Base-by-base conservation (phyloP, 2,888 invertebrate species). In the Seira sanloemensis region DNA sequence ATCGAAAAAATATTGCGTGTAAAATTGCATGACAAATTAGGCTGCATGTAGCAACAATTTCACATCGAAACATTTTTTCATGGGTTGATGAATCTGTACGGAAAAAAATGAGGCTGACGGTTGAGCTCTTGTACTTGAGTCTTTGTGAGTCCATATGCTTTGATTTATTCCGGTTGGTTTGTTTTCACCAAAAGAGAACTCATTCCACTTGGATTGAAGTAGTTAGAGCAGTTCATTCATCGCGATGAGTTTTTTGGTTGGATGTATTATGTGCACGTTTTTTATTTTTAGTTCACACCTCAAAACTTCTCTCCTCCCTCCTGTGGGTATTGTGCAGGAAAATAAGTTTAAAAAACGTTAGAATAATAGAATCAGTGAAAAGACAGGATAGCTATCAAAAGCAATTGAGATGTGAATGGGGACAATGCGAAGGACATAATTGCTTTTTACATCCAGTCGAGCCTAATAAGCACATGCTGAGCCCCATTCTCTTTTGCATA, bases 101-200 rank as follows among this genome's bases (percentile, higher is more conserved):
- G n/a, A n/a, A n/a, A n/a, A n/a, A n/a, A n/a, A n/a, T n/a, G n/a
- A n/a, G n/a, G n/a, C n/a, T n/a, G n/a, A n/a, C n/a, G n/a, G n/a
- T n/a, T n/a, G n/a, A n/a, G n/a, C n/a, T n/a, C n/a, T n/a, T n/a
- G n/a, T n/a, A n/a, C n/a, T n/a, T n/a, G n/a, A n/a, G n/a, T n/a
- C n/a, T 62, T 18, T 9, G 9, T 62, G 62, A 9, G 50, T 71
- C 21, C 84, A 81, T 75, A 84, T 84, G 69, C 67, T 69, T 66
- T 78, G 81, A 66, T 77, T 85, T 81, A 85, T 85, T 85, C 85
- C 85, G 54, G 77, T 73, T 78, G 85, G 74, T 73, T 85, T 85
- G 81, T 78, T 85, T 80, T 80, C 58, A 68, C 62, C 77, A 58
- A n/a, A n/a, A n/a, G 77, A 72, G 46, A 66, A 66, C 58, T 65